These are phyloP conservation scores for Apamea sordens DNA, from an alignment of 2,888 invertebrate genomes.

Conservation along the genomic window DNA sequence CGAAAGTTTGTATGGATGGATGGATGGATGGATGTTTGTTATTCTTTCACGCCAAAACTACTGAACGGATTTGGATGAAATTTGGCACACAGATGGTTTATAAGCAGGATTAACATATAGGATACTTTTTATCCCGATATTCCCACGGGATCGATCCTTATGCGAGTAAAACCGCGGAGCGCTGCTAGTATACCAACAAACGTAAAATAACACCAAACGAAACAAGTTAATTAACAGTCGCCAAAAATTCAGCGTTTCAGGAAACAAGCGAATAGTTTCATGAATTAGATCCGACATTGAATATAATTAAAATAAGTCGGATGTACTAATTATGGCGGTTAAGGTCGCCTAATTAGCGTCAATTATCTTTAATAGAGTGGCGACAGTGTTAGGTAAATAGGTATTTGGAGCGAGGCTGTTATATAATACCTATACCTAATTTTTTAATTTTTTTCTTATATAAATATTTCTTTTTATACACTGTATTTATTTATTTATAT, in stretches of 20 bases:
- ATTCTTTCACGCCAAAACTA: too few species aligned
- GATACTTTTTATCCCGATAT: too few species aligned
- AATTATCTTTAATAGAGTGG: slow-evolving; percentile 77
- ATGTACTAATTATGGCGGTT: slow-evolving; percentile 79
- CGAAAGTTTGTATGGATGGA: too few species aligned
- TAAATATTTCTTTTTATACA: too few species aligned
- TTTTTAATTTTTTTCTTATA: too few species aligned
- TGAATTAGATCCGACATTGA: slow-evolving; percentile 75
- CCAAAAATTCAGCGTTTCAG: slow-evolving; percentile 63
- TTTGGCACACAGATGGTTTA: too few species aligned
- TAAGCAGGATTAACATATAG: too few species aligned
- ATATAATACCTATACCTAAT: slow-evolving; percentile 62
- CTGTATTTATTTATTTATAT: too few species aligned
- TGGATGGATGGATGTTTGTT: too few species aligned
- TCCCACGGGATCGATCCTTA: too few species aligned
- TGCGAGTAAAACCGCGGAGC: too few species aligned
- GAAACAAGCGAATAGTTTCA: slow-evolving; percentile 62
- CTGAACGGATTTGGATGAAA: too few species aligned
- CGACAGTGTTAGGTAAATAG: slow-evolving; percentile 55
- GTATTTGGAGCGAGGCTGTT: slow-evolving; percentile 72
- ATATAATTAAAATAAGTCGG: slow-evolving; percentile 77
- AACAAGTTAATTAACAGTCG: slow-evolving; percentile 28
- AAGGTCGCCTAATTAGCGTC: slow-evolving; percentile 81
- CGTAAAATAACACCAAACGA: neutral
- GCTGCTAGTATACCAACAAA: neutral